Evolutionary conservation across 2,797 vertebrate genomes (phyloP).

Genomic region (Thaleichthys pacificus): DNA sequence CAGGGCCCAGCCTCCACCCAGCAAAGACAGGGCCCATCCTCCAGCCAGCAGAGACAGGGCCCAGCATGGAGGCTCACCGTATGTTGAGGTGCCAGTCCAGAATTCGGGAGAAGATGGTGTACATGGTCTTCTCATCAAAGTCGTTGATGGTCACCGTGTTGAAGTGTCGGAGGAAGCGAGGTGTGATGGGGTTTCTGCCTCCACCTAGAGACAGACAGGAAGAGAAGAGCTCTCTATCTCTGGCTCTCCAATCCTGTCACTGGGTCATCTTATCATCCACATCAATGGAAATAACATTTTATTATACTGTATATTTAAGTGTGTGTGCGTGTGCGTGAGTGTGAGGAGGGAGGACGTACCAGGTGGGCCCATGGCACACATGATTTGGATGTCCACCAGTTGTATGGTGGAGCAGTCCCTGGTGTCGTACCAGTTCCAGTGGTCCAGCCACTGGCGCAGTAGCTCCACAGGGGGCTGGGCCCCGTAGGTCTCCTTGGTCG

Average conservation of each 20-base stretch:
- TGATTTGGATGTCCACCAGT: conserved; percentile 84
- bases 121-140: conserved; percentile 89
- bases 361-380: conserved; percentile 92
- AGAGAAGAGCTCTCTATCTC: neutral
- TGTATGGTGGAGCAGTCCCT: conserved; percentile 87
- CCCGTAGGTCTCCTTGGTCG: conserved; percentile 86
- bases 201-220: conserved; percentile 72
- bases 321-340: too few relatives aligned
- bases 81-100: conserved; percentile 84
- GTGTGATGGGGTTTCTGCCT: conserved; percentile 86
- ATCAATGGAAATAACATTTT: too few relatives aligned
- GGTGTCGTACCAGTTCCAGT: conserved; percentile 91
- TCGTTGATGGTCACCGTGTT: conserved; percentile 89
- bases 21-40: too few relatives aligned
- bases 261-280: too few relatives aligned
- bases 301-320: too few relatives aligned
- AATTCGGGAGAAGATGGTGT: conserved; percentile 90
- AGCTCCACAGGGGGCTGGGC: conserved; percentile 92
- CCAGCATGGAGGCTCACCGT: conserved; percentile 67
- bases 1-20: too few relatives aligned
- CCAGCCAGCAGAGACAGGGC: too few relatives aligned
- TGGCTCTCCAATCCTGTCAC: too few relatives aligned
- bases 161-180: conserved; percentile 87
- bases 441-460: conserved; percentile 90
- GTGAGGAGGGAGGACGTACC: conserved; percentile 67